phyloP scores from a whole-genome alignment of 2,888 invertebrate species.

The Thera britannica region DNA sequence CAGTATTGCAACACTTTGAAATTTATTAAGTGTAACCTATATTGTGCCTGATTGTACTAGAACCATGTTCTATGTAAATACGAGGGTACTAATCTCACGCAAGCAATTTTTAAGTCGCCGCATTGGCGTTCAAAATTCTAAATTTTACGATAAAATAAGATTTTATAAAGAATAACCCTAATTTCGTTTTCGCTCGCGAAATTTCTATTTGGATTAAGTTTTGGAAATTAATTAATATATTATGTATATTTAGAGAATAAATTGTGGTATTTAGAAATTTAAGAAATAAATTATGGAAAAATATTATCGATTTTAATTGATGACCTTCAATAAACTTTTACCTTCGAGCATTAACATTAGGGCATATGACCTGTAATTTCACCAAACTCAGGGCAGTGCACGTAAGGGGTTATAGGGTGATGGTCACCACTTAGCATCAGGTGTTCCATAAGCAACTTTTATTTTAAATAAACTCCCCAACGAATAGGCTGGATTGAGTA shows the following conservation, averaged over 20 bases:
- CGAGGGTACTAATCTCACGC: neutral
- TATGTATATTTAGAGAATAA: constrained; percentile 47
- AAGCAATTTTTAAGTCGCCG: neutral
- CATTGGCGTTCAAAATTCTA: constrained; percentile 15
- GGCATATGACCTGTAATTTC: too few relatives aligned
- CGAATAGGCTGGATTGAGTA: too few relatives aligned
- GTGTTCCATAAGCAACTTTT: too few relatives aligned
- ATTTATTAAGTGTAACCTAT: too few relatives aligned
- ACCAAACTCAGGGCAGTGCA: too few relatives aligned
- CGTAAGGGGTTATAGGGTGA: too few relatives aligned
- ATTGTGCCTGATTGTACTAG: too few relatives aligned
- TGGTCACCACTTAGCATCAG: too few relatives aligned
- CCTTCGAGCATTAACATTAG: too few relatives aligned
- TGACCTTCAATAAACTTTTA: too few relatives aligned
- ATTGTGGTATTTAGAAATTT: constrained; percentile 52
- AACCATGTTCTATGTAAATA: neutral
- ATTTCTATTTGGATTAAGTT: constrained; percentile 38
- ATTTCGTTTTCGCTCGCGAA: constrained; percentile 36
- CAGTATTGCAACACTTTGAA: too few relatives aligned
- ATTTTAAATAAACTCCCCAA: too few relatives aligned
- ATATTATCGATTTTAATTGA: constrained; percentile 24
- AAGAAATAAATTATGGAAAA: constrained; percentile 58
- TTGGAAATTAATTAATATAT: constrained; percentile 49
- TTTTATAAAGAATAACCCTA: constrained; percentile 29
- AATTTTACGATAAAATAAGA: constrained; percentile 15